Percentiles rank a stretch among this genome's conserved stretches.
Conservation (phyloP, 2,113 vertebrate genomes). For the Columba livia region DNA sequence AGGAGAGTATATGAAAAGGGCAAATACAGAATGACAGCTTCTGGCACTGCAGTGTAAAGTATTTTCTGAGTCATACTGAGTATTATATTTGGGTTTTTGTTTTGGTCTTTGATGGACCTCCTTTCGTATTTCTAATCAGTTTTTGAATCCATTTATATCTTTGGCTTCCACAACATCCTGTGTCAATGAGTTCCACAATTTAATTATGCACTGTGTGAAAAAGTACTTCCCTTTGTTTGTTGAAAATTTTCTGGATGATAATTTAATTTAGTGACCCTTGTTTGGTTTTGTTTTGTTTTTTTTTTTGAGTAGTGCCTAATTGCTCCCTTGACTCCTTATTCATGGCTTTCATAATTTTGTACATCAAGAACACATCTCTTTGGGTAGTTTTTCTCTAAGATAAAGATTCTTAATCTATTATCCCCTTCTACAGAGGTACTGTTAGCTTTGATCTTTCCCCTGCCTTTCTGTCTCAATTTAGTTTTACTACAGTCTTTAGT, state of each 20-base stretch:
- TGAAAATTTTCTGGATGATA: conserved; percentile 36
- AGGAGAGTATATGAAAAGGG: background rate
- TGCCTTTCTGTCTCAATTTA: background rate
- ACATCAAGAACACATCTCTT: background rate
- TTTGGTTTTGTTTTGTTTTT: no score
- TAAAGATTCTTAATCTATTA: conserved; percentile 37
- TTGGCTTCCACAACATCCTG: conserved; percentile 24
- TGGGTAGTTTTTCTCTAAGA: background rate
- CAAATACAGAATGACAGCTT: background rate
- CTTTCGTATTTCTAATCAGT: conserved; percentile 14
- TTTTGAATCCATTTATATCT: conserved; percentile 13
- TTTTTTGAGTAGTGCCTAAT: conserved; percentile 27
- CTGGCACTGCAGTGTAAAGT: background rate
- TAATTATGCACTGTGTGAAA: conserved; percentile 41
- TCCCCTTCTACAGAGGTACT: background rate
- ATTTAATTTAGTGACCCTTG: conserved; percentile 27
- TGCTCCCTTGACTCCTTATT: background rate
- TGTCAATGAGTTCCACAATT: conserved; percentile 11
- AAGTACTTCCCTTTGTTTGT: conserved; percentile 55
- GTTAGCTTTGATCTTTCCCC: background rate
- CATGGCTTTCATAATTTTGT: conserved; percentile 25
- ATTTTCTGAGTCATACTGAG: background rate
- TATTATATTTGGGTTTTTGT: background rate
- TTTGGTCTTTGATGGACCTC: background rate
- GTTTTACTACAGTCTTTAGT: background rate